Evolutionary conservation across 2,888 invertebrate genomes (phyloP), one percentile per base, ranked within the genome.

Genomic region (Psylliodes chrysocephalus): DNA sequence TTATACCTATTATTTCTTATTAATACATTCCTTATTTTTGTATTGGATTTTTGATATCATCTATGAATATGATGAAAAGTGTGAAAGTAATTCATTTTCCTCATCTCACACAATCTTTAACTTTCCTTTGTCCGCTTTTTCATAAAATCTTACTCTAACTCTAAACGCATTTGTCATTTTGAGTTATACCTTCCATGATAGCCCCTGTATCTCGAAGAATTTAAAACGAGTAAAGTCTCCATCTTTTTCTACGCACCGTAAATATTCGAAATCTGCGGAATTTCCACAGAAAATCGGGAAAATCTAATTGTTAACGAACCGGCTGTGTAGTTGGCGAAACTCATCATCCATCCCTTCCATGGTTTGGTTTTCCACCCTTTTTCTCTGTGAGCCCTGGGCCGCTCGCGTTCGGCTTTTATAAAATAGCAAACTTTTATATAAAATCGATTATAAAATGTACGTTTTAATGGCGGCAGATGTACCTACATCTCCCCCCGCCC

Each of bases 391-490:
- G 59, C 49, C 59, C 59, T 59, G 59, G 69, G 70, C 66, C 61
- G 66, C 64, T 69, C 68, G 28, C 10, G 69, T 68, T 71, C 67
- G 68, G 70, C 71, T 71, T 71, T 71, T 71, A 69, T 69, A 70
- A 70, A 70, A 70, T 70, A 70, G 70, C 71, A 71, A 73, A 74
- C 73, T 74, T 75, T 73, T 74, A 75, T 74, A 72, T 71, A 73
- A 73, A 75, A 73, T 73, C 73, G 73, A 73, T 75, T 73, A 72
- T 70, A 71, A 72, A 71, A 72, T 70, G 73, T 73, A 73, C 68
- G 71, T 71, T 73, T 73, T 74, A 73, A 74, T 74, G 74, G 66
- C 57, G 53, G 63, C 69, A 69, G 69, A 68, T 68, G 67, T 70
- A 69, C 64, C 60, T 62, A 64, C 61, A 59, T 60, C 53, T 18